Evolutionary conservation across 2,888 invertebrate species (phyloP).

Genomic region (Tineola bisselliella): DNA sequence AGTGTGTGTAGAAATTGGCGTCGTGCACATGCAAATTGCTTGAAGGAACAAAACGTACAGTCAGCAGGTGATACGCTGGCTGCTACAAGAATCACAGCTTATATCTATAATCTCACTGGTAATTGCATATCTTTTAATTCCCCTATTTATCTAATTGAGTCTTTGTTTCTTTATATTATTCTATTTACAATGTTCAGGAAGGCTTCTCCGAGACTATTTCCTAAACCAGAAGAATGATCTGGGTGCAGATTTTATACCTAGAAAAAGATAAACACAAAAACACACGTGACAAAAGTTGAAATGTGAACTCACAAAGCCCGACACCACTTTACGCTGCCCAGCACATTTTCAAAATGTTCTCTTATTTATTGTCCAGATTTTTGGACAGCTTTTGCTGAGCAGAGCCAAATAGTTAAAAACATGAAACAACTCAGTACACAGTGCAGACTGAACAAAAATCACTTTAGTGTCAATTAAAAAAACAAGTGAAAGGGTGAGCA

Average conservation of each 20-base stretch:
- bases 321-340: not conserved
- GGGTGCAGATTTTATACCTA: slow-evolving; percentile 67
- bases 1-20: too few species aligned
- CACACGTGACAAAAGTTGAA: slow-evolving; percentile 34
- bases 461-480: not conserved
- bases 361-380: too few species aligned
- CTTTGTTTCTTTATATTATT: slow-evolving; percentile 59
- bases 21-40: slow-evolving; percentile 33
- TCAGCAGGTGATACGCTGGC: slow-evolving; percentile 52
- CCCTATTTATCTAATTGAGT: slow-evolving; percentile 63
- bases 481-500: not conserved
- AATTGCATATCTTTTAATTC: slow-evolving; percentile 43
- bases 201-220: slow-evolving; percentile 58
- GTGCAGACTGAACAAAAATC: not conserved
- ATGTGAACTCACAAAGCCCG: not conserved
- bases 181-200: slow-evolving; percentile 62
- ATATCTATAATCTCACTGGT: slow-evolving; percentile 66
- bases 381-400: not conserved
- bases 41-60: slow-evolving; percentile 55
- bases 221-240: slow-evolving; percentile 69
- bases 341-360: not conserved
- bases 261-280: slow-evolving; percentile 57
- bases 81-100: slow-evolving; percentile 65
- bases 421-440: not conserved
- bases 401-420: not conserved